Evolutionary conservation across 2,888 invertebrate species (phyloP).

Genomic region (Thereva nobilitata): DNA sequence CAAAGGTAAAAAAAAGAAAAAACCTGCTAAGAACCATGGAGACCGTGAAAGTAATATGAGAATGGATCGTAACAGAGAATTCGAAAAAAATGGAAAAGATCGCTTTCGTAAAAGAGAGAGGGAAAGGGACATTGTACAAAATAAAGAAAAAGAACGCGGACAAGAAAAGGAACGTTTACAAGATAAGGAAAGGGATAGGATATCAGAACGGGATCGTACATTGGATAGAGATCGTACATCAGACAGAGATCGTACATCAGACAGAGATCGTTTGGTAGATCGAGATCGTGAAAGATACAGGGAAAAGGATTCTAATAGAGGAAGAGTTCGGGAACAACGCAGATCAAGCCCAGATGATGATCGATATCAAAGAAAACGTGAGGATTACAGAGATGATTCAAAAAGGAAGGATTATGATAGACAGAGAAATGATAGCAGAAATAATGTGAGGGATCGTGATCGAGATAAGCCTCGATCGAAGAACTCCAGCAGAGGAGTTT

Average conservation of each 20-base stretch:
- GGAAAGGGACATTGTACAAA: background rate
- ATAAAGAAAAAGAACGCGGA: background rate
- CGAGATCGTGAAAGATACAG: conserved; percentile 11
- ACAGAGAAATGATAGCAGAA: background rate
- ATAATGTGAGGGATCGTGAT: conserved; percentile 6
- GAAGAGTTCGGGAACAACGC: too few relatives aligned
- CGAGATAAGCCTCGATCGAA: background rate
- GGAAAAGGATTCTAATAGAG: too few relatives aligned
- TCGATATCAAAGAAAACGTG: background rate
- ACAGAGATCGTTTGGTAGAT: background rate
- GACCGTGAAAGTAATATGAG: background rate
- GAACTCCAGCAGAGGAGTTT: conserved; percentile 11
- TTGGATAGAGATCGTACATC: background rate
- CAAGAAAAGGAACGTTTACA: background rate
- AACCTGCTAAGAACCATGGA: background rate
- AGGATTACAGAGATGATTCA: conserved; percentile 7
- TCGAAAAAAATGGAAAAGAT: too few relatives aligned
- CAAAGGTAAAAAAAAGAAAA: background rate
- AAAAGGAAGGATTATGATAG: background rate
- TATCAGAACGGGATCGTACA: background rate
- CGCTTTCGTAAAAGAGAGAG: too few relatives aligned
- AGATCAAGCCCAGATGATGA: too few relatives aligned
- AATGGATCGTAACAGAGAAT: too few relatives aligned
- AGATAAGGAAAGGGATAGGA: conserved; percentile 10
- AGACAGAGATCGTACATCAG: background rate